phyloP scores from a whole-genome alignment of 2,888 invertebrate species.

The Hypomecis punctinalis region DNA sequence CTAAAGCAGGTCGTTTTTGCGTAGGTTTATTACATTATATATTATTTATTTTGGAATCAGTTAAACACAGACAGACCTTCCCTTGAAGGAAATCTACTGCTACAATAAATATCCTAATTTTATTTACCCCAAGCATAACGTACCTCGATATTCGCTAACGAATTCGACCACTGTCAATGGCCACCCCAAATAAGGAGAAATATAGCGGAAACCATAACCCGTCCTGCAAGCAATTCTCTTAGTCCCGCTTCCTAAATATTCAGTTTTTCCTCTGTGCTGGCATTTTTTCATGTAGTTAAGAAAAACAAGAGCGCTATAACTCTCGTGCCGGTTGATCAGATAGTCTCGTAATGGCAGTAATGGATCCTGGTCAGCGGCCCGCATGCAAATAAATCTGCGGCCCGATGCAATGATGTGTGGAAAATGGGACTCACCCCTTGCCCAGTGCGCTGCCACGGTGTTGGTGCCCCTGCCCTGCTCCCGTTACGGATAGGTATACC shows the following conservation, averaged over 20 bases:
- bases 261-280: constrained; percentile 64
- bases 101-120: constrained; percentile 42
- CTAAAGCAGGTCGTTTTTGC: too few species aligned
- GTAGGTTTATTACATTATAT: too few species aligned
- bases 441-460: constrained; percentile 53
- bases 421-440: constrained; percentile 81
- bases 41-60: background rate
- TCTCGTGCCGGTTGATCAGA: constrained; percentile 83
- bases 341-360: constrained; percentile 82
- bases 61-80: background rate
- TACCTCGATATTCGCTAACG: constrained; percentile 39
- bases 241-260: constrained; percentile 66
- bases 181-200: constrained; percentile 67
- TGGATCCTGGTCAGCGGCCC: constrained; percentile 85
- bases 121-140: constrained; percentile 43
- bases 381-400: constrained; percentile 86
- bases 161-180: constrained; percentile 48
- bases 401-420: constrained; percentile 85
- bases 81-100: constrained; percentile 10
- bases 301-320: constrained; percentile 82
- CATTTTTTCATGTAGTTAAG: constrained; percentile 77
- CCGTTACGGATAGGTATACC: constrained; percentile 42
- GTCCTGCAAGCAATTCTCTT: constrained; percentile 65
- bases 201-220: constrained; percentile 80
- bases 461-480: constrained; percentile 48